phyloP scores from a whole-genome alignment of 2,797 vertebrate species.

The Gymnothorax reevesii region DNA sequence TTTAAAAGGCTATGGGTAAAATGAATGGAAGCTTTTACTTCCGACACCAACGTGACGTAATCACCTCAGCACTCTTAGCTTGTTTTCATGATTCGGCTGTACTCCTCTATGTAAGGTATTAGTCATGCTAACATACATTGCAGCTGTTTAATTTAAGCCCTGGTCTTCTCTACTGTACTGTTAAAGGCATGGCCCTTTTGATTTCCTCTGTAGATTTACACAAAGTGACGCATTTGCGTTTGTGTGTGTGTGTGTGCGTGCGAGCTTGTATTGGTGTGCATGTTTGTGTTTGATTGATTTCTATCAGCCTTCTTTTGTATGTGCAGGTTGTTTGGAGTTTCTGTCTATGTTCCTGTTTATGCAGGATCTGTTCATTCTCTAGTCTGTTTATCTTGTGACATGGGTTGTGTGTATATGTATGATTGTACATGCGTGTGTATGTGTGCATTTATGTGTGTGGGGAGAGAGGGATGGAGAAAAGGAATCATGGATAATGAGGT shows the following conservation, averaged over 20 bases:
- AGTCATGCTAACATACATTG: neutral
- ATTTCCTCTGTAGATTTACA: constrained; percentile 3
- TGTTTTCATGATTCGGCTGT: neutral
- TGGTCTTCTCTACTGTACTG: neutral
- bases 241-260: neutral
- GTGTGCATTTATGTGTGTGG: neutral
- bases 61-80: too few relatives aligned
- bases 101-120: neutral
- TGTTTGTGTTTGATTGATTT: neutral
- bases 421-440: constrained; percentile 26
- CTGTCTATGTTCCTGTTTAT: too few relatives aligned
- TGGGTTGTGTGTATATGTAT: constrained; percentile 11
- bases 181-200: constrained; percentile 26
- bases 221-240: neutral
- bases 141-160: neutral
- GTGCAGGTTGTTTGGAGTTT: too few relatives aligned
- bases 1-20: too few relatives aligned
- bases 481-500: neutral
- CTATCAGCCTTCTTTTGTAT: too few relatives aligned
- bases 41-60: too few relatives aligned
- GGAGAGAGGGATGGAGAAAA: neutral
- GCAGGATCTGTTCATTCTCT: too few relatives aligned
- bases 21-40: too few relatives aligned
- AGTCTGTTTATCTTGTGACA: constrained; percentile 19
- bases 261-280: neutral